Conservation (phyloP, 2,113 vertebrate species). For the Colossoma macropomum region DNA sequence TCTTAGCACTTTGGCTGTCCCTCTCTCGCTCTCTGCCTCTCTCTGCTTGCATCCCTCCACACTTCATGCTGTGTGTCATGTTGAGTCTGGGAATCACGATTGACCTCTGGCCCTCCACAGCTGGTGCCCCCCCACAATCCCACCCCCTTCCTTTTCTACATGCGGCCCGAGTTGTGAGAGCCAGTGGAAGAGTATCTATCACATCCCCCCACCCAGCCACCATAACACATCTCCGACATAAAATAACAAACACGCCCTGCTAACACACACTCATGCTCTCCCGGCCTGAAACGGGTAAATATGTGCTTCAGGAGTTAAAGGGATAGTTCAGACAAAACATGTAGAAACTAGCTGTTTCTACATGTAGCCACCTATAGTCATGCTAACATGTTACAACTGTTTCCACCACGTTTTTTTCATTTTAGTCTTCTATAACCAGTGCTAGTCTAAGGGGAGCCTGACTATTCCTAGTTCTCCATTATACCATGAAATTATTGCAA, state of each 20-base stretch:
- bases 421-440: no score
- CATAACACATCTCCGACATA: conserved; percentile 40
- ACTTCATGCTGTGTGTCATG: conserved; percentile 43
- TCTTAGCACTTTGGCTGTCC: conserved; percentile 49
- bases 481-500: no score
- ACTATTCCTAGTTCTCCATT: no score
- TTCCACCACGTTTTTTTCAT: no score
- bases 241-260: conserved; percentile 44
- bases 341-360: background rate
- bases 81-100: conserved; percentile 56
- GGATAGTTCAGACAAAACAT: background rate
- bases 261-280: background rate
- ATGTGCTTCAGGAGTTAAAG: background rate
- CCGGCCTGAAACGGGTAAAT: background rate
- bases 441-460: no score
- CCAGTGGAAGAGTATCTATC: conserved; percentile 30
- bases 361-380: background rate
- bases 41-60: conserved; percentile 30
- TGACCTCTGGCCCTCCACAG: conserved; percentile 63
- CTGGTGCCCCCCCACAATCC: conserved; percentile 34
- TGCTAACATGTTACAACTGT: background rate
- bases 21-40: background rate
- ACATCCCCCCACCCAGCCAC: conserved; percentile 4
- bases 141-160: conserved; percentile 47
- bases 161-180: conserved; percentile 26